Evolutionary conservation across 2,113 vertebrate species (phyloP).

Genomic region (Limanda limanda): DNA sequence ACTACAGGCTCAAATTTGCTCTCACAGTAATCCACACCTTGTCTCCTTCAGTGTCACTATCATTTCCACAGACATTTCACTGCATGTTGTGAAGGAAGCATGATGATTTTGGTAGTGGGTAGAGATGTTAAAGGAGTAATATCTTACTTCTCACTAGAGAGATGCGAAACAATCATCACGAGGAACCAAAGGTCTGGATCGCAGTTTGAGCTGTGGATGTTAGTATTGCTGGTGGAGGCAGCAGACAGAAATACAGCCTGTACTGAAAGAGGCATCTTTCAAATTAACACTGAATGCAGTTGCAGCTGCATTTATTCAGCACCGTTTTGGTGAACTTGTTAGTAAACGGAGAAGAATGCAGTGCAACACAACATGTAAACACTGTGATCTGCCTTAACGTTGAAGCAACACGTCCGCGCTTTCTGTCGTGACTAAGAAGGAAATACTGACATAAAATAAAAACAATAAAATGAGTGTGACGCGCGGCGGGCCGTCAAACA

Average conservation of each 20-base stretch:
- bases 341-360: background rate
- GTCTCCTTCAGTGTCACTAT: constrained; percentile 7
- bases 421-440: background rate
- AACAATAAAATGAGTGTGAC: background rate
- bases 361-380: background rate
- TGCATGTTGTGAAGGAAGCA: background rate
- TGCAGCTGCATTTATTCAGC: constrained; percentile 13
- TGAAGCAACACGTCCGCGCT: background rate
- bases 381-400: background rate
- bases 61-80: constrained; percentile 17
- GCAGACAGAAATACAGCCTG: no score
- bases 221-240: background rate
- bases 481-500: background rate
- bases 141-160: constrained; percentile 33
- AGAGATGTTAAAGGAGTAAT: constrained; percentile 33
- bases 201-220: constrained; percentile 9
- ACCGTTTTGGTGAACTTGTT: constrained; percentile 7
- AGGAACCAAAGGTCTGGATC: constrained; percentile 37
- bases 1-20: background rate
- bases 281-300: background rate
- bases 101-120: constrained; percentile 3
- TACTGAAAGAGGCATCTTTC: no score
- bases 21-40: constrained; percentile 46
- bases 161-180: constrained; percentile 30
- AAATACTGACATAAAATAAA: background rate